Conservation (phyloP, 2,888 invertebrate species). For the Glyphotaelius pellucidus region DNA sequence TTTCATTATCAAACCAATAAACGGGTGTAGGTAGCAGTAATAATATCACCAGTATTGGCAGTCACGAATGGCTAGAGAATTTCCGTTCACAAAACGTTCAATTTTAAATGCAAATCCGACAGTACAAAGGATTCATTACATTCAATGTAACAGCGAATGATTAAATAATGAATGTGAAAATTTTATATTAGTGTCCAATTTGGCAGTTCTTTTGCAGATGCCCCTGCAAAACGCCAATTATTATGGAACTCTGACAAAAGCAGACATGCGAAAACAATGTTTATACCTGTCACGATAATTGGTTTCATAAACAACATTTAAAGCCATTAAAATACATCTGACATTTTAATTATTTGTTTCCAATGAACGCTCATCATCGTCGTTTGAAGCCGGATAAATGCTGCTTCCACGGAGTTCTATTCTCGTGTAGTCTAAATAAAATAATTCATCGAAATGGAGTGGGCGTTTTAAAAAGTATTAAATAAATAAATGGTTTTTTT, state of each 20-base stretch:
- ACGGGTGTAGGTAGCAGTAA: background rate
- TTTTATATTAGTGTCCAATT: background rate
- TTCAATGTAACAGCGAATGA: background rate
- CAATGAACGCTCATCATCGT: background rate
- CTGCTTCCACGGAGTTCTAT: no score
- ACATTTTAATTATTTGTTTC: background rate
- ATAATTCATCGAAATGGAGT: background rate
- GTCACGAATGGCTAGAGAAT: background rate
- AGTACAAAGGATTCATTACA: constrained; percentile 20
- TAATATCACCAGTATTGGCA: background rate
- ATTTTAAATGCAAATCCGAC: constrained; percentile 40
- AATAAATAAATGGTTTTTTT: no score
- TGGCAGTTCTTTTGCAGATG: background rate
- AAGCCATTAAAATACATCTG: background rate
- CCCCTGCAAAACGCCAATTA: background rate
- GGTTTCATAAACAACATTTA: background rate
- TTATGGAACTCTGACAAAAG: background rate
- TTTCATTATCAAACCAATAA: background rate
- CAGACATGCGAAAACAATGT: background rate
- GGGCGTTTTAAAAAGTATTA: background rate
- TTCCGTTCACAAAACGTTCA: constrained; percentile 22
- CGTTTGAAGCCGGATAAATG: no score
- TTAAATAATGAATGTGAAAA: background rate
- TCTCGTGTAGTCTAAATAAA: no score
- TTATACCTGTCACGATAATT: background rate